These are phyloP conservation scores for Apoderus coryli DNA, from an alignment of 2,888 invertebrate genomes.

Conservation along the genomic window DNA sequence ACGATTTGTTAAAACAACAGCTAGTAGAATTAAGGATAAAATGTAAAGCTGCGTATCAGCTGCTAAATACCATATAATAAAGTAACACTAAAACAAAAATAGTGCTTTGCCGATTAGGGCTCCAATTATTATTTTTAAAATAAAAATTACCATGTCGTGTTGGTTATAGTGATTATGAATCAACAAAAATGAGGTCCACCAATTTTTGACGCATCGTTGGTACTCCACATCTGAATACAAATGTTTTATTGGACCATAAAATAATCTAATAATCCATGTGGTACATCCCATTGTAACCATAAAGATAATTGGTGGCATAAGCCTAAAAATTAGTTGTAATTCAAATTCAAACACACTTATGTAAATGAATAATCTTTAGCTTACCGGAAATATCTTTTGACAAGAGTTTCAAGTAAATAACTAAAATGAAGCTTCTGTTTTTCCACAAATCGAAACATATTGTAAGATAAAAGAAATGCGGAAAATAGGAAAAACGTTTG, in stretches of 20 bases:
- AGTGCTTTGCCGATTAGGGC: background rate
- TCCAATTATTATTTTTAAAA: background rate
- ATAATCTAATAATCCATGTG: slow-evolving; percentile 18
- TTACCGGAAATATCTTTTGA: slow-evolving; percentile 24
- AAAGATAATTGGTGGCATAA: slow-evolving; percentile 17
- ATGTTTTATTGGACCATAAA: slow-evolving; percentile 23
- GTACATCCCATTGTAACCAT: slow-evolving; percentile 16
- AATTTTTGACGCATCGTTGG: slow-evolving; percentile 22
- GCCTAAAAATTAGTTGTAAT: slow-evolving; percentile 16
- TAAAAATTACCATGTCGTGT: slow-evolving; percentile 20
- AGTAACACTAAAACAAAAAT: slow-evolving; percentile 22
- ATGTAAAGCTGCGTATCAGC: slow-evolving; percentile 25
- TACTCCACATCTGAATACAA: slow-evolving; percentile 20
- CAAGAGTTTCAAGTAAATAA: slow-evolving; percentile 17
- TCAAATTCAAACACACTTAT: slow-evolving; percentile 3
- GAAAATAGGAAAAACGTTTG: slow-evolving; percentile 20
- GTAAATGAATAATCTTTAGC: slow-evolving; percentile 3
- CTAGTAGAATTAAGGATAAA: slow-evolving; percentile 20
- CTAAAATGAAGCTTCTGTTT: slow-evolving; percentile 15
- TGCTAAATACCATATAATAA: slow-evolving; percentile 26
- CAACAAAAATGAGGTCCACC: slow-evolving; percentile 24
- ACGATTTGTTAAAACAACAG: slow-evolving; percentile 19
- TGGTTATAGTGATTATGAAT: slow-evolving; percentile 23
- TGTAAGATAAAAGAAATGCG: slow-evolving; percentile 18
- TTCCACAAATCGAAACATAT: slow-evolving; percentile 17